phyloP scores from a whole-genome alignment of 2,113 vertebrate genomes.

The Clinocottus analis region DNA sequence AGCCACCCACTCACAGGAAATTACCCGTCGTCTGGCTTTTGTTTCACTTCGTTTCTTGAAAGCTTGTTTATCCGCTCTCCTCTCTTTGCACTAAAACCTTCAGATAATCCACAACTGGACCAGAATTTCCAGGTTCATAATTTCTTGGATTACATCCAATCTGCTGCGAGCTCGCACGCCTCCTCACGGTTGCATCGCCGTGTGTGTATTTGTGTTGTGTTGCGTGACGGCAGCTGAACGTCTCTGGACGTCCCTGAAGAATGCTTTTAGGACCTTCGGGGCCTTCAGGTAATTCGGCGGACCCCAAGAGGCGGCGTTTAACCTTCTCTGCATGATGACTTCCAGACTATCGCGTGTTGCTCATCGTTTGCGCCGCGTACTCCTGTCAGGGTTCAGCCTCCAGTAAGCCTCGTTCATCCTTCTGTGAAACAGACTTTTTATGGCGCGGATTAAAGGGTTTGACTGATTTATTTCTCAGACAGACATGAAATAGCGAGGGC shows the following conservation, averaged over 20 bases:
- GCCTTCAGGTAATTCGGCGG: constrained; percentile 40
- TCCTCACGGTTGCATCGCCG: neutral
- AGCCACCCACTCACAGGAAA: constrained; percentile 60
- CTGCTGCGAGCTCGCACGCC: constrained; percentile 6
- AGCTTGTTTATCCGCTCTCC: constrained; percentile 58
- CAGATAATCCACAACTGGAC: constrained; percentile 7
- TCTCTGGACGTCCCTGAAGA: constrained; percentile 43
- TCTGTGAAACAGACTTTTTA: constrained; percentile 55
- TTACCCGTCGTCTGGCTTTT: constrained; percentile 60
- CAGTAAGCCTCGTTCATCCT: constrained; percentile 50
- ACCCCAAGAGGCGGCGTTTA: constrained; percentile 30
- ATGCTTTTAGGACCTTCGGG: constrained; percentile 38
- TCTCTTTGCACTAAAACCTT: constrained; percentile 12
- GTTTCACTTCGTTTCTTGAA: constrained; percentile 57
- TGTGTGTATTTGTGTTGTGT: constrained; percentile 1
- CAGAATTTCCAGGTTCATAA: no score
- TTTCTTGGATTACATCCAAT: neutral
- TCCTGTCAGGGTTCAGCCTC: constrained; percentile 42
- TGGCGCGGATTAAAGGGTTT: constrained; percentile 43
- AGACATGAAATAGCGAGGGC: constrained; percentile 17
- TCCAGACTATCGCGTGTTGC: constrained; percentile 64
- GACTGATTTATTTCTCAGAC: constrained; percentile 47
- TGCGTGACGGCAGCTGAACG: constrained; percentile 13
- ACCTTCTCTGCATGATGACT: constrained; percentile 68
- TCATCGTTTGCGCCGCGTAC: constrained; percentile 35